Percentiles rank a stretch among this genome's conserved stretches.
Evolutionary conservation across 2,113 vertebrate genomes (phyloP).

Genomic region (Antigone vipio): DNA sequence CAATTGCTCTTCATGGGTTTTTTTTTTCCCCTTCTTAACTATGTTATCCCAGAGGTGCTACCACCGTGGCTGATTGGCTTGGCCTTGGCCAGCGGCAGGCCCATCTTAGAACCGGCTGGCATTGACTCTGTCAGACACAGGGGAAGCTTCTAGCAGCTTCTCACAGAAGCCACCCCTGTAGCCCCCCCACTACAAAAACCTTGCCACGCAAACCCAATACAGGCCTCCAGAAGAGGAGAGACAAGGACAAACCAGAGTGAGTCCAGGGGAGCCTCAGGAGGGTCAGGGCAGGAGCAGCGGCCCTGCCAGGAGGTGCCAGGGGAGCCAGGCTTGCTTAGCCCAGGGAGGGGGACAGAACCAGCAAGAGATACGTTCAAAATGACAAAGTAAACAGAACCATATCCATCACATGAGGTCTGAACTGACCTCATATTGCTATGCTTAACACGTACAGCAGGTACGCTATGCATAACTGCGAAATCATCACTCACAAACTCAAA

Average conservation of each 20-base stretch:
- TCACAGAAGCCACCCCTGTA: too few species aligned
- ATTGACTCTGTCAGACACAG: too few species aligned
- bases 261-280: background rate
- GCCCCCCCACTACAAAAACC: too few species aligned
- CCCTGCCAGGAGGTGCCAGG: rapidly evolving
- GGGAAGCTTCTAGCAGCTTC: too few species aligned
- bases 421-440: background rate
- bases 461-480: background rate
- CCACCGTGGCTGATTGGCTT: too few species aligned
- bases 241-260: background rate
- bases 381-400: background rate
- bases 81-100: too few species aligned
- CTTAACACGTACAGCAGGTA: background rate
- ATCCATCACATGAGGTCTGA: background rate
- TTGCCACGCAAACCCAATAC: too few species aligned
- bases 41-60: too few species aligned
- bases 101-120: too few species aligned
- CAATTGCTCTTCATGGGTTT: too few species aligned
- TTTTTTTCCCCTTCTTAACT: too few species aligned
- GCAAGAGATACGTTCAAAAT: background rate
- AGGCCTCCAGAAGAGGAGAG: background rate
- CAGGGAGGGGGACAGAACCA: background rate
- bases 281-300: background rate
- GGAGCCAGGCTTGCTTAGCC: background rate
- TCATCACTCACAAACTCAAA: background rate